Evolutionary conservation across 1,140 invertebrate genomes (phyloP).

Genomic region (Drosophila bipectinata): DNA sequence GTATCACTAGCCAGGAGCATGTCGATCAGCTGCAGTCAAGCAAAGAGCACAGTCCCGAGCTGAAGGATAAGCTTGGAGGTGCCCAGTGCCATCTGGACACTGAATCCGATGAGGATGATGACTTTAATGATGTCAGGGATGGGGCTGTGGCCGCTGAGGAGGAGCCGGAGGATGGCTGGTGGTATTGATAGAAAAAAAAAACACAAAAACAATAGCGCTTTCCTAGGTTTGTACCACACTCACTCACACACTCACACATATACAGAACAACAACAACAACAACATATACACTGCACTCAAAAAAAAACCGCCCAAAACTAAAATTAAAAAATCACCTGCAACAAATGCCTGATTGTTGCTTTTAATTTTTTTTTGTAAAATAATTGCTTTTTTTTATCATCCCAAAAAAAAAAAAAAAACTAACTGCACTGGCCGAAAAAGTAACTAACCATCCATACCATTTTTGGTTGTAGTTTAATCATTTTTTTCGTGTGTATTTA

Average conservation of each 20-base stretch:
- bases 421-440: conserved; percentile 33
- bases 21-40: conserved; percentile 41
- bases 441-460: conserved; percentile 22
- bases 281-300: conserved; percentile 27
- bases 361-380: conserved; percentile 6
- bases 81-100: conserved; percentile 56
- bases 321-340: conserved; percentile 6
- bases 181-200: conserved; percentile 73
- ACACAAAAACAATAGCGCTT: conserved; percentile 62
- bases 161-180: conserved; percentile 79
- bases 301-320: not conserved
- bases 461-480: conserved; percentile 21
- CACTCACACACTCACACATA: conserved; percentile 31
- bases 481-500: not conserved
- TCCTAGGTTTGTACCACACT: conserved; percentile 81
- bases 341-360: conserved; percentile 30
- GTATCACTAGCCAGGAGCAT: conserved; percentile 39
- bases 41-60: conserved; percentile 31
- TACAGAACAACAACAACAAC: conserved; percentile 42
- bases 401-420: conserved; percentile 15
- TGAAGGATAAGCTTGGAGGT: conserved; percentile 48
- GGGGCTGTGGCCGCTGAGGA: conserved; percentile 29
- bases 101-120: conserved; percentile 64
- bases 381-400: conserved; percentile 23
- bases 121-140: conserved; percentile 57